These are phyloP conservation scores for Macaria liturata DNA, from an alignment of 2,888 invertebrate species.

Conservation along the genomic window DNA sequence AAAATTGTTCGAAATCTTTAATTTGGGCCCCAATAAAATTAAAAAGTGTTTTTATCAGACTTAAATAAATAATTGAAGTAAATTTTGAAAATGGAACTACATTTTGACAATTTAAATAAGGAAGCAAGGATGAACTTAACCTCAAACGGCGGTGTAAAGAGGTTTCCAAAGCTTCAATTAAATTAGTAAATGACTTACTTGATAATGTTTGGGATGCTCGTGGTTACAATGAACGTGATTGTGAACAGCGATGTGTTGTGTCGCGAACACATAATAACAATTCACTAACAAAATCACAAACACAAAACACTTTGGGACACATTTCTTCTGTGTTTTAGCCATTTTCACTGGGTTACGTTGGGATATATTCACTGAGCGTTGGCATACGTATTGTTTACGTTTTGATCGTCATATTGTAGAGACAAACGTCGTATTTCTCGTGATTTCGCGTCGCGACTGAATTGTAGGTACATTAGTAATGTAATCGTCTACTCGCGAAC, in stretches of 20 bases:
- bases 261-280: conserved; percentile 42
- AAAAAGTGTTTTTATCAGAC: no score
- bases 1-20: no score
- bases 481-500: background rate
- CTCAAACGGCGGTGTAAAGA: conserved; percentile 22
- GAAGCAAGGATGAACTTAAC: conserved; percentile 13
- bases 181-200: conserved; percentile 76
- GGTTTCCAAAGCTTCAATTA: no score
- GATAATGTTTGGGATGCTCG: conserved; percentile 86
- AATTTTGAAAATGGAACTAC: no score
- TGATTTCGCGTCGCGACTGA: conserved; percentile 49
- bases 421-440: conserved; percentile 23
- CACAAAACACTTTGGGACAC: conserved; percentile 47
- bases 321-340: conserved; percentile 45
- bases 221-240: conserved; percentile 83
- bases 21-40: no score
- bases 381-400: conserved; percentile 66
- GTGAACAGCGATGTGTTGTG: conserved; percentile 39
- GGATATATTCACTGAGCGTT: conserved; percentile 46
- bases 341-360: conserved; percentile 34
- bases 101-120: no score
- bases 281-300: conserved; percentile 46
- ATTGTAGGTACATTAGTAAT: background rate
- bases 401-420: conserved; percentile 42
- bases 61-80: no score